A percentile compares a stretch with the other conserved stretches of the same genome.
Evolutionary conservation across 2,797 vertebrate species (phyloP).

Genomic region (Sphaeramia orbicularis): DNA sequence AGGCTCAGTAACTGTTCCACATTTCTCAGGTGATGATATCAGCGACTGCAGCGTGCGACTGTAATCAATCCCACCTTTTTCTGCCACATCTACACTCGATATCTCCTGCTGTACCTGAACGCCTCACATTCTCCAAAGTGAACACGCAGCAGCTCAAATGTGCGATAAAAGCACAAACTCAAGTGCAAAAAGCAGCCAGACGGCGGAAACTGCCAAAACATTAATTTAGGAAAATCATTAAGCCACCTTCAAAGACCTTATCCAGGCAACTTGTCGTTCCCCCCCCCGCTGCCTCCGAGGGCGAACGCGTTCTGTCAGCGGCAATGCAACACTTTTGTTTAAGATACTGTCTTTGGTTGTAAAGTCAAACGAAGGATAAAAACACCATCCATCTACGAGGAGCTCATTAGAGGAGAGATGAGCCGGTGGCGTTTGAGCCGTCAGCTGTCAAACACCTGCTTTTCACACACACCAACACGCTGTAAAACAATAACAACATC

Average conservation of each 20-base stretch:
- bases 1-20: conserved; percentile 33
- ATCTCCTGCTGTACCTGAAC: conserved; percentile 43
- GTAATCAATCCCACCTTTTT: conserved; percentile 57
- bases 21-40: conserved; percentile 28
- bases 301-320: conserved; percentile 58
- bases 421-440: conserved; percentile 63
- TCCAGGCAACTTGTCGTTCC: conserved; percentile 57
- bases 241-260: conserved; percentile 63
- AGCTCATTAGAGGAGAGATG: conserved; percentile 78
- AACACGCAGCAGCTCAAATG: conserved; percentile 48
- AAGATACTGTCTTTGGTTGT: conserved; percentile 64
- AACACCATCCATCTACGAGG: conserved; percentile 62
- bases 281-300: conserved; percentile 50
- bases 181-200: conserved; percentile 54
- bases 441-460: conserved; percentile 78
- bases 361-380: conserved; percentile 84
- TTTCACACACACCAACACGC: conserved; percentile 52
- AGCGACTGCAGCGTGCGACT: conserved; percentile 43
- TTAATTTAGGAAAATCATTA: conserved; percentile 73
- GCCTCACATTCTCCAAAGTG: conserved; percentile 47
- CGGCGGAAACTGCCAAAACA: conserved; percentile 60
- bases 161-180: conserved; percentile 36
- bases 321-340: conserved; percentile 60
- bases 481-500: conserved; percentile 66
- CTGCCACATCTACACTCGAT: conserved; percentile 44